Conservation (phyloP, 2,113 vertebrate genomes). For the Grallaria varia region DNA sequence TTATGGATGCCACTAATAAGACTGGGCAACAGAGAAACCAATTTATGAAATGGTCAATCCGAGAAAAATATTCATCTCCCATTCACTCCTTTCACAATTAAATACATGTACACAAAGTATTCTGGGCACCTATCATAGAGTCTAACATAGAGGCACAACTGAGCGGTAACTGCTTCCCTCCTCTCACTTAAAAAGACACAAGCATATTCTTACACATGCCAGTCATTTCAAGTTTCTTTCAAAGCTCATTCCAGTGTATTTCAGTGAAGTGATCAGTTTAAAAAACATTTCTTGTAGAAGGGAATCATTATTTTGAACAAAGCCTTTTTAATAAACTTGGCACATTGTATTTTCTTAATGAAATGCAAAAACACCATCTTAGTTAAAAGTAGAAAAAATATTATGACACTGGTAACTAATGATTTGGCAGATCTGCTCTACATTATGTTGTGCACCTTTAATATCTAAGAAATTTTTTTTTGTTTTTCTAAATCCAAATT, state of each 20-base stretch:
- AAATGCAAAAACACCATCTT: neutral
- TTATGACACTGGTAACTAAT: neutral
- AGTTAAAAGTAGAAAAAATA: neutral
- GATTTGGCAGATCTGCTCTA: neutral
- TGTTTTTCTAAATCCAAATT: neutral
- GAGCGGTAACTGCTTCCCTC: neutral
- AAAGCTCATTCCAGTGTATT: neutral
- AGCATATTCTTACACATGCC: neutral
- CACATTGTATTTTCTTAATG: neutral
- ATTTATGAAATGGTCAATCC: neutral
- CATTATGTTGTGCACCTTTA: neutral
- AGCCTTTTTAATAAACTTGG: neutral
- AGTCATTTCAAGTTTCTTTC: neutral
- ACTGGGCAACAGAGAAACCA: neutral
- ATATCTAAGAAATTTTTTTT: neutral
- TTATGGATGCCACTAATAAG: neutral
- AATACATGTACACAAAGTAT: neutral
- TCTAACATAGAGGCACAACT: neutral
- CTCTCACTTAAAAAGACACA: neutral
- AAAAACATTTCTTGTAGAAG: neutral
- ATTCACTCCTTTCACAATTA: neutral
- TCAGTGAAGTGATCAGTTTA: neutral
- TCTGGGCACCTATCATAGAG: neutral
- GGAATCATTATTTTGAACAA: neutral
- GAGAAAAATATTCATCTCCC: neutral